Percentiles rank a stretch among this genome's conserved stretches.
phyloP scores from a whole-genome alignment of 2,113 vertebrate genomes.

The Cheirogaleus medius region DNA sequence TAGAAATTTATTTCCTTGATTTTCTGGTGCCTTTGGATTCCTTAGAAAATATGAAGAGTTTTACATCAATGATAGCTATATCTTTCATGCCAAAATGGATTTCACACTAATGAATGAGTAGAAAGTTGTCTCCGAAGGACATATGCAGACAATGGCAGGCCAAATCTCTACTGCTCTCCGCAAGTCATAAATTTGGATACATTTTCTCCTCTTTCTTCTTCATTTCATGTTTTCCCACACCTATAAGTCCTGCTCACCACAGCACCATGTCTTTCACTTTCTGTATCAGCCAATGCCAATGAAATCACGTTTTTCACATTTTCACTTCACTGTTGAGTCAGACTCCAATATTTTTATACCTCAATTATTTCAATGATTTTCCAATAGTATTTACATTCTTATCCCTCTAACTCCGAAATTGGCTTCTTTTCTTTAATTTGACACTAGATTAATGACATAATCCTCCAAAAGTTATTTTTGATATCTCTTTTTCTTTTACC shows the following conservation, averaged over 20 bases:
- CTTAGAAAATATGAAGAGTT: not conserved
- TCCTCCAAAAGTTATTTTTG: not conserved
- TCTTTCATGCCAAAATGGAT: not conserved
- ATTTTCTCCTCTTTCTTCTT: not conserved
- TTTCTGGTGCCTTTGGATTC: not conserved
- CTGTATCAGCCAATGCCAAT: not conserved
- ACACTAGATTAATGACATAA: not conserved
- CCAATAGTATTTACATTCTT: not conserved
- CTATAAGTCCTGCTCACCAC: not conserved
- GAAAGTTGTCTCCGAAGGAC: not conserved
- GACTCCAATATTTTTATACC: not conserved
- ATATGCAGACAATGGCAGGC: not conserved
- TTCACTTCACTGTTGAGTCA: not conserved
- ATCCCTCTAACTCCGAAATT: not conserved
- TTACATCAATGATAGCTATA: not conserved
- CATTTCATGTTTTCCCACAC: not conserved
- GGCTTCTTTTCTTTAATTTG: not conserved
- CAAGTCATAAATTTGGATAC: not conserved
- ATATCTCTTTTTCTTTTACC: not conserved
- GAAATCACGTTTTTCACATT: not conserved
- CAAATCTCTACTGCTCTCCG: not conserved
- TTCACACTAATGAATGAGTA: not conserved
- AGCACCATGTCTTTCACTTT: not conserved
- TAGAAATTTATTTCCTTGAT: not conserved
- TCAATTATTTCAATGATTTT: slow-evolving; percentile 23